A percentile compares a stretch with the other conserved stretches of the same genome.
These are phyloP conservation scores for Sylvia atricapilla DNA, from an alignment of 2,113 vertebrate species.

Conservation along the genomic window DNA sequence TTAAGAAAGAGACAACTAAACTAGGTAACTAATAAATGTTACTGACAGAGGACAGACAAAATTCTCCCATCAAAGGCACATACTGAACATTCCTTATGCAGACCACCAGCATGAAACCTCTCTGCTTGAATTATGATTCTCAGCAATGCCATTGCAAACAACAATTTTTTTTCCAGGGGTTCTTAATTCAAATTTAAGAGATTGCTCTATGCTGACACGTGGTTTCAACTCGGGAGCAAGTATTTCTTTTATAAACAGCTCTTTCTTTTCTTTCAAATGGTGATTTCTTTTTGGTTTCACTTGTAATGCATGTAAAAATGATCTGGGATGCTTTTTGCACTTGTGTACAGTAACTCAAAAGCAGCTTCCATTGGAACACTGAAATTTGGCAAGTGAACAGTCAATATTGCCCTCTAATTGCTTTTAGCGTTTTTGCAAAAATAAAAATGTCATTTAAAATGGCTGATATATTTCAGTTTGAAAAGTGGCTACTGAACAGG, in stretches of 20 bases:
- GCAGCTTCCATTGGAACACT: conserved; percentile 62
- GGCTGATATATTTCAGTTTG: conserved; percentile 61
- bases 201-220: conserved; percentile 40
- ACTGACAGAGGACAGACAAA: neutral
- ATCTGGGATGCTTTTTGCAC: conserved; percentile 48
- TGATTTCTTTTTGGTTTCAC: conserved; percentile 40
- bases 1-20: neutral
- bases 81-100: neutral
- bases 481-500: conserved; percentile 45
- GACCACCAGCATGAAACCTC: neutral
- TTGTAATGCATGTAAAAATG: conserved; percentile 56
- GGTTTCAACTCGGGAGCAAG: conserved; percentile 58
- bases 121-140: conserved; percentile 2
- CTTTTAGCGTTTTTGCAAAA: conserved; percentile 66
- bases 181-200: conserved; percentile 36
- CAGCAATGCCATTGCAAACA: conserved; percentile 26
- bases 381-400: conserved; percentile 63
- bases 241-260: conserved; percentile 32
- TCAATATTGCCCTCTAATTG: conserved; percentile 67
- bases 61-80: neutral
- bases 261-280: conserved; percentile 39
- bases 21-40: neutral
- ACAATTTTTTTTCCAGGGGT: conserved; percentile 30
- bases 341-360: conserved; percentile 55
- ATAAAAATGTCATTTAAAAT: conserved; percentile 69